Base-by-base conservation (phyloP, 2,888 invertebrate genomes). In the Synergus laeviventris region DNA sequence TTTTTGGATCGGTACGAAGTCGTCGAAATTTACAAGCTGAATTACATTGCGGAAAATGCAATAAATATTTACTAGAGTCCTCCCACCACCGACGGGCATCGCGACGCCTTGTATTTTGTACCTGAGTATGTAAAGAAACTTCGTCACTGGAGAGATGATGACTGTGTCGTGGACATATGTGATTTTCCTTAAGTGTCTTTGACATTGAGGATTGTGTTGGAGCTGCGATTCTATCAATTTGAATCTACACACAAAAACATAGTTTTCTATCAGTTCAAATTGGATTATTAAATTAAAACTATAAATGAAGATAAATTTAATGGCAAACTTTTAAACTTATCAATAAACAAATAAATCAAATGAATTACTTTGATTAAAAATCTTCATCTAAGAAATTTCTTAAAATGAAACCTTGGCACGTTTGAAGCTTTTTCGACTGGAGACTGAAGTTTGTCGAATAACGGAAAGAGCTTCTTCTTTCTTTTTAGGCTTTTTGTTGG, bases 141-240 rank as follows among this genome's bases (percentile, higher is more conserved):
- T 87, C 84, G 18, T 85, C 81, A 45, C 81, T 82, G 2, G 75
- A 80, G 3, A 84, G 54, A 31, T 83, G 87, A 24, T 85, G 84
- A 60, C 76, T 79, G 54, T 88, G 86, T 12, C 86, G 84, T 1
- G 87, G 86, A 80, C 90, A 90, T 5, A 79, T 59, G 12, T 78
- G 78, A 74, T 76, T 83, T 31, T 81, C 80, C 2, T 78, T 83
- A 56, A 74, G 70, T n/a, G 79, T 82, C 74, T 94, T 94, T 49
- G 91, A 88, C 75, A 93, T 81, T n/a, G 94, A 94, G 16, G 95
- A 93, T 85, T 94, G 93, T 0, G 95, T 95, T 1, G 94, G 94
- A 0, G 94, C 94, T 9, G 94, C 92, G 76, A 95, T 92, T 75
- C 95, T 92, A 36, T 94, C 94, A 84, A 94, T 83, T 76, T 91